A percentile compares a stretch with the other conserved stretches of the same genome.
Conservation (phyloP, 2,113 vertebrate genomes). For the Mohoua ochrocephala region DNA sequence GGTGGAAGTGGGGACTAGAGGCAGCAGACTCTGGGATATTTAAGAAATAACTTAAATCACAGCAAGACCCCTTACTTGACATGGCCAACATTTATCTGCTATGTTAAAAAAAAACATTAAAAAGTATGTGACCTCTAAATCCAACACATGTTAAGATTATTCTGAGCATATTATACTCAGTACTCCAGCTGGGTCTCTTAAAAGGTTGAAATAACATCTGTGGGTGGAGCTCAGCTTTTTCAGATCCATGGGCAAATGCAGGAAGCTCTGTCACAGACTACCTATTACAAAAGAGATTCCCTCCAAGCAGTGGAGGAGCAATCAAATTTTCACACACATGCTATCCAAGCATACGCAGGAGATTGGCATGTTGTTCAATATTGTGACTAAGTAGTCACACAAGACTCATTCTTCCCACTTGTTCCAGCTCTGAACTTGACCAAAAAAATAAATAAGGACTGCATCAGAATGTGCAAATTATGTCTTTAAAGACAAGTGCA, state of each 20-base stretch:
- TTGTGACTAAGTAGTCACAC: neutral
- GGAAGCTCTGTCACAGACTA: neutral
- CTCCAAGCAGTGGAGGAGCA: neutral
- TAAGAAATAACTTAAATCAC: neutral
- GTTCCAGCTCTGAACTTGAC: constrained; percentile 9
- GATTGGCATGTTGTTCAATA: constrained; percentile 24
- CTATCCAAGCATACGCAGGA: neutral
- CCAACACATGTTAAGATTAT: neutral
- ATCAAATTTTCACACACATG: neutral
- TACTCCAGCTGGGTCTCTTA: neutral
- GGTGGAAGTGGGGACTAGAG: neutral
- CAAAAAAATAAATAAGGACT: constrained; percentile 28
- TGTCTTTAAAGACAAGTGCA: neutral
- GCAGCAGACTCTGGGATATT: neutral
- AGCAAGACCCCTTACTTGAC: neutral
- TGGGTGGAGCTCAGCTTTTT: neutral
- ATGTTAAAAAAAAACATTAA: neutral
- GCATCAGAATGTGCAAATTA: neutral
- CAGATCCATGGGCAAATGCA: neutral
- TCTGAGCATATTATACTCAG: neutral
- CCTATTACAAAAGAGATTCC: neutral
- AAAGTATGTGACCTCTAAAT: neutral
- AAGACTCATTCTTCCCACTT: neutral
- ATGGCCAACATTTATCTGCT: neutral
- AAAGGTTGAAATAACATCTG: neutral